Evolutionary conservation across 2,797 vertebrate genomes (phyloP).

Genomic region (Schizopygopsis malacanthus): DNA sequence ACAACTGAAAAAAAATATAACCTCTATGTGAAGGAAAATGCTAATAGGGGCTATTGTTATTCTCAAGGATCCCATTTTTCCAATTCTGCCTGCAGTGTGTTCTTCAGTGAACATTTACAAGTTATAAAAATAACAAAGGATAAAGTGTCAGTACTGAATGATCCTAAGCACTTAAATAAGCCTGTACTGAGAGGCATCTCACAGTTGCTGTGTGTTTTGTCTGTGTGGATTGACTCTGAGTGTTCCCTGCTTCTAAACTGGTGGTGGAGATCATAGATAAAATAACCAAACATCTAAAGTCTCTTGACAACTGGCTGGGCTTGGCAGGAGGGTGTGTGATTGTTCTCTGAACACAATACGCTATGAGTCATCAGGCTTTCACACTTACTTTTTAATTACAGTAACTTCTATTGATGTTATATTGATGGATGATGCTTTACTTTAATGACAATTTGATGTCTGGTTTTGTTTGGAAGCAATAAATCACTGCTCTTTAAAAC

Average conservation of each 20-base stretch:
- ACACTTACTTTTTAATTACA: slow-evolving; percentile 21
- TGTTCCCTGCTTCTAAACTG: slow-evolving; percentile 5
- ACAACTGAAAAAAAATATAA: background rate
- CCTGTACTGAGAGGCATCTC: slow-evolving; percentile 19
- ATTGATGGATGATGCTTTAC: slow-evolving; percentile 29
- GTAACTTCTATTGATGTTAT: slow-evolving; percentile 9
- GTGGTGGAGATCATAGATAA: slow-evolving; percentile 5
- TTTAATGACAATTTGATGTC: slow-evolving; percentile 28
- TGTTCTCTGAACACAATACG: background rate
- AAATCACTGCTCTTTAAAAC: slow-evolving; percentile 23
- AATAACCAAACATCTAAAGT: slow-evolving; percentile 28
- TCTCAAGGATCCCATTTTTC: slow-evolving; percentile 21
- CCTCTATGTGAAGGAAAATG: slow-evolving; percentile 39
- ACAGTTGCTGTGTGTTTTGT: slow-evolving; percentile 39
- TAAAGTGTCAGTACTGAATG: slow-evolving; percentile 31
- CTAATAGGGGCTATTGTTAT: slow-evolving; percentile 54
- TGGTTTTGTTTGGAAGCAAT: slow-evolving; percentile 24
- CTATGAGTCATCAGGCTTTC: slow-evolving; percentile 19
- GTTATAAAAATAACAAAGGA: slow-evolving; percentile 28
- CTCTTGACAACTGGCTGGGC: background rate
- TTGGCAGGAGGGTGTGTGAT: background rate
- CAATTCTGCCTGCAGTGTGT: background rate
- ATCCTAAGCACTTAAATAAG: slow-evolving; percentile 27
- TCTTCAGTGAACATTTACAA: slow-evolving; percentile 37
- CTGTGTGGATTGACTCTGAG: slow-evolving; percentile 31